phyloP scores from a whole-genome alignment of 2,797 vertebrate genomes.

The Gambelia wislizenii region DNA sequence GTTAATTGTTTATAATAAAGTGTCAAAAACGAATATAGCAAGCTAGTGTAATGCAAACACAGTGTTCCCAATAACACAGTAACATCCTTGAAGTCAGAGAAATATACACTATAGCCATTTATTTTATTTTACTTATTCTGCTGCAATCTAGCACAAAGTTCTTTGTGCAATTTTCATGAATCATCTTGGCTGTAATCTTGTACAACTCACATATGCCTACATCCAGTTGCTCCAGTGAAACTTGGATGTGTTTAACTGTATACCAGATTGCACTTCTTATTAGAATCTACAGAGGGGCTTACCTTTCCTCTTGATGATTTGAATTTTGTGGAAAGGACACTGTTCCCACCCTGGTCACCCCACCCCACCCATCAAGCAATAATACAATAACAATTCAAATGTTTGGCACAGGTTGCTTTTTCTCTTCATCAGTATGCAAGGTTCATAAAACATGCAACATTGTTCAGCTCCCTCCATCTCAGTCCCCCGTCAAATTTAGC shows the following conservation, averaged over 20 bases:
- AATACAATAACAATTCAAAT: slow-evolving; percentile 62
- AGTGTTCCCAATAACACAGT: slow-evolving; percentile 63
- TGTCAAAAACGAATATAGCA: slow-evolving; percentile 64
- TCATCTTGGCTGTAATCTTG: not conserved
- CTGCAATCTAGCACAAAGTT: not conserved
- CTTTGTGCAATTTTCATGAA: not conserved
- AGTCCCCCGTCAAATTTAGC: slow-evolving; percentile 60
- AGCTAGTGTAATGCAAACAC: slow-evolving; percentile 69
- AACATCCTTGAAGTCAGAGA: slow-evolving; percentile 42
- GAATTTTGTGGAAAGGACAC: slow-evolving; percentile 54
- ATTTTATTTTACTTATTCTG: slow-evolving; percentile 58
- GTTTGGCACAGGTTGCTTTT: slow-evolving; percentile 57
- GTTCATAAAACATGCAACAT: slow-evolving; percentile 72
- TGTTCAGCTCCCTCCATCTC: slow-evolving; percentile 68
- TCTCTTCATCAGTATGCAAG: slow-evolving; percentile 60
- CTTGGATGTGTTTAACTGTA: not conserved
- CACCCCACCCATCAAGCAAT: slow-evolving; percentile 19
- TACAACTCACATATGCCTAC: not conserved
- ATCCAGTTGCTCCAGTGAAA: not conserved
- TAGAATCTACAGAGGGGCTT: slow-evolving; percentile 41
- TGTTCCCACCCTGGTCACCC: slow-evolving; percentile 8
- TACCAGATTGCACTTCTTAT: not conserved
- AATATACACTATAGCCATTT: slow-evolving; percentile 25
- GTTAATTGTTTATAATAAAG: slow-evolving; percentile 66
- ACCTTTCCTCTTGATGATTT: slow-evolving; percentile 55